Base-by-base conservation (phyloP, 1,140 invertebrate genomes). In the Maniola jurtina region DNA sequence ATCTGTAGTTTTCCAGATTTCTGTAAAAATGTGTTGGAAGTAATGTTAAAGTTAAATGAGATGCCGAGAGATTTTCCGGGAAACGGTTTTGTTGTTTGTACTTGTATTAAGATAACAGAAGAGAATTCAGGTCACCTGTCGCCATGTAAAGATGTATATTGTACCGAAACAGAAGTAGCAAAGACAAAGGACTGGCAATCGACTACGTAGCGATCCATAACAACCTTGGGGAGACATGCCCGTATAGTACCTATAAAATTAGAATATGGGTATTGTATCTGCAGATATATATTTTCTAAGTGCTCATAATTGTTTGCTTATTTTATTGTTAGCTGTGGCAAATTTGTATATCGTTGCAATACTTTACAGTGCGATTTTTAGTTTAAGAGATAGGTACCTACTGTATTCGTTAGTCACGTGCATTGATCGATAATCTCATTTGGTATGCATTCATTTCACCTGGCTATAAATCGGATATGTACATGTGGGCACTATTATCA, bases 401-500 rank as follows among this genome's bases (percentile, higher is more conserved):
- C 6, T 25, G 3, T 13, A 52, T 61, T 81, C 75, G 70, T 59
- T 56, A 66, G 72, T 80, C 76, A 81, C 80, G 73, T 80, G 75
- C 76, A 79, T 74, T 73, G 73, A 64, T 72, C 72, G 71, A 77
- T 81, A 75, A 66, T 64, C 70, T 76, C 70, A 80, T 76, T 74
- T 75, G 58, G 79, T 81, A 83, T 84, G 79, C 82, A 68, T 66
- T 71, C 72, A 68, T 71, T 76, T 76, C 71, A 70, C 68, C 67
- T 70, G 70, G 54, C 76, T 71, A 79, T 82, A 83, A 80, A 76
- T 83, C 68, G 78, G 67, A 75, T 73, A 55, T 65, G 45, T 69
- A 58, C 64, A 52, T 68, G 64, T 63, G 25, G 61, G 5, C 40
- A 47, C 38, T 66, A 14, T 40, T 40, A 38, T 40, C 16, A 10